Percentiles rank a stretch among this genome's conserved stretches.
Conservation (phyloP, 2,797 vertebrate genomes). For the Ataeniobius toweri region DNA sequence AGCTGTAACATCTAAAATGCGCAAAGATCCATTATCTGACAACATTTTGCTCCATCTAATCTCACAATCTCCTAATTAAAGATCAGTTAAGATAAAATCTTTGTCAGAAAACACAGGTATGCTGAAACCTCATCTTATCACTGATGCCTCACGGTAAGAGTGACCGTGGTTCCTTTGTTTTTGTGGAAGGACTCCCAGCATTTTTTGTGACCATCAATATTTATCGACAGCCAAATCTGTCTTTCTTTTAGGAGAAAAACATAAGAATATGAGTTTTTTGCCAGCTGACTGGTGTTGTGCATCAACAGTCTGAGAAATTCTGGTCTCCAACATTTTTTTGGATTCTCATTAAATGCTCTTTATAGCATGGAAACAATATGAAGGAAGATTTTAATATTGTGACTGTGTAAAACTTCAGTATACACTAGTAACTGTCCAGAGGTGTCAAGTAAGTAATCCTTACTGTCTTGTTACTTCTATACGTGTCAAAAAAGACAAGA, state of each 20-base stretch:
- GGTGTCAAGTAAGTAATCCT: too few relatives aligned
- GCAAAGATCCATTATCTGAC: constrained; percentile 14
- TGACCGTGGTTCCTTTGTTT: not conserved
- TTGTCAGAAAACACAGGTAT: constrained; percentile 22
- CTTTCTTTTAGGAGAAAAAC: not conserved
- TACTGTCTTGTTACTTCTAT: too few relatives aligned
- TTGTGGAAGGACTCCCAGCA: not conserved
- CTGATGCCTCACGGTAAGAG: not conserved
- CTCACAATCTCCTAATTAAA: constrained; percentile 37
- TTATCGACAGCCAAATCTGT: not conserved
- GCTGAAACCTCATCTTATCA: constrained; percentile 22
- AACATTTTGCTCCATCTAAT: constrained; percentile 25
- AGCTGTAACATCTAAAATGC: constrained; percentile 14
- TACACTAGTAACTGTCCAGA: not conserved
- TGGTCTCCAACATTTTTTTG: not conserved
- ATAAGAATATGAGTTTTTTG: not conserved
- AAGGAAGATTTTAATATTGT: not conserved
- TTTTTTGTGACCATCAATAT: not conserved
- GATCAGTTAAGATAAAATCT: constrained; percentile 28
- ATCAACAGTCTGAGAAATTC: not conserved
- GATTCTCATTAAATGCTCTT: not conserved
- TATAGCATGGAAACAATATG: not conserved
- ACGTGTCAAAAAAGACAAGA: too few relatives aligned
- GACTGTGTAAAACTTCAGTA: not conserved
- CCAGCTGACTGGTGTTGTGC: not conserved